These are phyloP conservation scores for Alces alces DNA, from an alignment of 2,113 vertebrate genomes.

Conservation along the genomic window DNA sequence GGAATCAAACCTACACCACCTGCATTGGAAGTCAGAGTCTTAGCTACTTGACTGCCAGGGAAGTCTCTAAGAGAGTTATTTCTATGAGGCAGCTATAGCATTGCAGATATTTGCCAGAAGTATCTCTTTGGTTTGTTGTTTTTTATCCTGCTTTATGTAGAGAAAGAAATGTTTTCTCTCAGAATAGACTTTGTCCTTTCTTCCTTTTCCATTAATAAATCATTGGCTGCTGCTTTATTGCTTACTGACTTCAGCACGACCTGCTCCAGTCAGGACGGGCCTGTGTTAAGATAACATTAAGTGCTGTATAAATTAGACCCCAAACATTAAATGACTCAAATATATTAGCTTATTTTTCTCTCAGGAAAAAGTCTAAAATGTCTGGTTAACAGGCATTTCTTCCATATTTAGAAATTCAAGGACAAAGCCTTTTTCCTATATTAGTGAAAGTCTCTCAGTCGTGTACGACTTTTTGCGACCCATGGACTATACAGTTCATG, in stretches of 20 bases:
- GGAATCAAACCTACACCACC: neutral
- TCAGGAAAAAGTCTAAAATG: neutral
- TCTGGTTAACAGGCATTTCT: neutral
- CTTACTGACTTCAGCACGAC: neutral
- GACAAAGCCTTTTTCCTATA: neutral
- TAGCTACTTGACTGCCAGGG: neutral
- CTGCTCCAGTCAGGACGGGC: neutral
- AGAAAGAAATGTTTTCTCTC: neutral
- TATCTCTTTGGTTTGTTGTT: neutral
- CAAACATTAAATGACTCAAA: neutral
- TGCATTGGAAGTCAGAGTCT: neutral
- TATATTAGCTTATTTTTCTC: neutral
- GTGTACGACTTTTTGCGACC: rapidly evolving
- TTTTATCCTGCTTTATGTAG: neutral
- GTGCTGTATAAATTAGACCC: neutral
- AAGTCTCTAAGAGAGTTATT: neutral
- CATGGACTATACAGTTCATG: neutral
- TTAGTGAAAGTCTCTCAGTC: neutral
- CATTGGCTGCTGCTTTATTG: neutral
- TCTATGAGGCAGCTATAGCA: neutral
- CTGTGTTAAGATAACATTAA: neutral
- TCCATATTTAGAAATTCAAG: neutral
- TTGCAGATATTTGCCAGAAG: neutral
- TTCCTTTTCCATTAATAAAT: neutral
- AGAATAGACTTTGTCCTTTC: neutral